Conservation (phyloP, 2,888 invertebrate species). For the Morpho achilles region DNA sequence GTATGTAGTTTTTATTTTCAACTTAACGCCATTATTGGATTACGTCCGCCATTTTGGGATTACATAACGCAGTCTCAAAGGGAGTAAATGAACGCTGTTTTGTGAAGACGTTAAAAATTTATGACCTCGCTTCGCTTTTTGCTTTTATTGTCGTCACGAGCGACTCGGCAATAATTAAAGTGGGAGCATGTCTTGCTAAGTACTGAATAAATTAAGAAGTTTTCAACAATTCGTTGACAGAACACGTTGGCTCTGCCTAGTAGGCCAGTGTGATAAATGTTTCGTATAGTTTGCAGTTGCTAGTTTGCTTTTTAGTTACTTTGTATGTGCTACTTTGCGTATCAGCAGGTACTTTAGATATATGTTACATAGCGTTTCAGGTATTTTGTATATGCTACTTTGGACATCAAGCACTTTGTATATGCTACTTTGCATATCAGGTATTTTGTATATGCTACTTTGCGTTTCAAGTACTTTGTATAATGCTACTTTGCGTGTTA, state of each 20-base stretch:
- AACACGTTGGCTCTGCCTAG: background rate
- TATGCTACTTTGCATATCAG: too few species aligned
- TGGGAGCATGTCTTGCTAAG: conserved; percentile 26
- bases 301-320: too few species aligned
- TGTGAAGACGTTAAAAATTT: conserved; percentile 65
- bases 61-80: conserved; percentile 39
- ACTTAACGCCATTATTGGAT: conserved; percentile 20
- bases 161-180: conserved; percentile 17
- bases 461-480: too few species aligned
- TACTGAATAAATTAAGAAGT: conserved; percentile 37
- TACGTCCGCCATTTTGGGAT: conserved; percentile 17
- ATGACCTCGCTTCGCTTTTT: conserved; percentile 52
- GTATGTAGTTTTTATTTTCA: background rate
- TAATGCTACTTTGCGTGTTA: too few species aligned
- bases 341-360: too few species aligned
- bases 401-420: too few species aligned
- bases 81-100: conserved; percentile 43
- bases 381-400: too few species aligned
- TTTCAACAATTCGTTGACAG: conserved; percentile 25
- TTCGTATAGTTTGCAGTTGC: background rate
- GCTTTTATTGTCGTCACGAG: conserved; percentile 52
- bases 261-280: conserved; percentile 6
- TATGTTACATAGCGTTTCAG: too few species aligned
- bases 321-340: too few species aligned
- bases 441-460: too few species aligned